Base-by-base conservation (phyloP, 2,888 invertebrate species). In the Pteria penguin region DNA sequence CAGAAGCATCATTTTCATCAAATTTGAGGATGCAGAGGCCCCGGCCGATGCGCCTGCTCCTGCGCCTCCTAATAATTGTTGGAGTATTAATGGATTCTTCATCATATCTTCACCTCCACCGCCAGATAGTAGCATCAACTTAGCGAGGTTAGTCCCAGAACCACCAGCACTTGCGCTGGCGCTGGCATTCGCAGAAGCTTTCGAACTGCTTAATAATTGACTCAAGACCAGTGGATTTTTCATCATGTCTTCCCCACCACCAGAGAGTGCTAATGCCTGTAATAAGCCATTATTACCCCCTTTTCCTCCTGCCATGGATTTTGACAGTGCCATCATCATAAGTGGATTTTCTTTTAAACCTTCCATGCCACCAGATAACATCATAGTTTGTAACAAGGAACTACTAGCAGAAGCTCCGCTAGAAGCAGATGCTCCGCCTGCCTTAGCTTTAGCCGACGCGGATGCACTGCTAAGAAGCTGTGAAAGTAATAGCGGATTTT, bases 401-500 rank as follows among this genome's bases (percentile, higher is more conserved):
- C 18, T 45, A 18, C 11, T 14, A 14, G 8, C 11, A 45, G 45
- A 8, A 14, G 8, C 18, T 45, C 45, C 45, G n/a, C n/a, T n/a
- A 14, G 45, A 45, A 45, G 24, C 60, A 8, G 60, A 22, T 4
- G 26, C 8, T 11, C 26, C 60, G 4, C 60, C 60, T 4, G 60
- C 60, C 4, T 24, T 14, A 3, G 60, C 60, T 4, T 4, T 4
- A 8, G 60, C 27, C 4, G 5, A 4, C 4, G 60, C 60, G 24
- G 26, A n/a, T 24, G 60, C 60, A n/a, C 60, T 27, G 11, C 26
- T 27, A 8, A 60, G 18, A 26, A 60, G 29, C 4, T 60, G 22
- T 26, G 60, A n/a, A 2, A 60, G 5, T 29, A 60, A 26, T 27
- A 60, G 8, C 29, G 60, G 60, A 60, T 60, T 60, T 60, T 60